These are phyloP conservation scores for Carapus acus DNA, from an alignment of 2,797 vertebrate genomes.

Conservation along the genomic window DNA sequence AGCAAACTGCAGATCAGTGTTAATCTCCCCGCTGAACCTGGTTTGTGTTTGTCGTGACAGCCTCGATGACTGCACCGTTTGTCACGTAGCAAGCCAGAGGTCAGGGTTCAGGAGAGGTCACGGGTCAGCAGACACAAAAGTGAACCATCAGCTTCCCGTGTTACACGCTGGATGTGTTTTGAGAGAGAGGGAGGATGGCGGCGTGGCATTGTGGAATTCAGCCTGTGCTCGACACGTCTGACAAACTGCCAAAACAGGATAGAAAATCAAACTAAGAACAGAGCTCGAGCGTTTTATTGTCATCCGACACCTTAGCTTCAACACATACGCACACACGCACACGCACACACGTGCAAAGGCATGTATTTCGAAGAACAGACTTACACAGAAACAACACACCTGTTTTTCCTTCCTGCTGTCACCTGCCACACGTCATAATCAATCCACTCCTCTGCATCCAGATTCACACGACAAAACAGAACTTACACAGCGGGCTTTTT, in stretches of 20 bases:
- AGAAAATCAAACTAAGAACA: conserved; percentile 21
- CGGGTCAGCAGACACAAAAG: conserved; percentile 48
- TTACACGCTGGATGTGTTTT: conserved; percentile 47
- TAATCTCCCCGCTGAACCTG: conserved; percentile 53
- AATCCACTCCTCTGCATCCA: conserved; percentile 24
- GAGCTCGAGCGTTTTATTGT: conserved; percentile 24
- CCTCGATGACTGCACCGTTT: conserved; percentile 43
- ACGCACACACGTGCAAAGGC: neutral
- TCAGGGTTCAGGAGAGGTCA: conserved; percentile 56
- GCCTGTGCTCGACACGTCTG: conserved; percentile 17
- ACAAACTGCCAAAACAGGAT: conserved; percentile 50
- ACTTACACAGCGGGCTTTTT: conserved; percentile 21
- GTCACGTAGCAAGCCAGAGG: conserved; percentile 47
- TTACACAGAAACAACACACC: conserved; percentile 5
- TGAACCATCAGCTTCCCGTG: conserved; percentile 61
- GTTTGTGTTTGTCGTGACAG: conserved; percentile 64
- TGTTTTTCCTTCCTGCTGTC: conserved; percentile 30
- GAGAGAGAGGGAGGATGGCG: conserved; percentile 34
- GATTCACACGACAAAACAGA: conserved; percentile 21
- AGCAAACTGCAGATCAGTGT: conserved; percentile 42
- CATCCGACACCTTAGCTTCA: conserved; percentile 21
- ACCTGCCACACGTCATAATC: conserved; percentile 27
- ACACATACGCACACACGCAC: conserved; percentile 2
- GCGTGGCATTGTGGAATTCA: conserved; percentile 50
- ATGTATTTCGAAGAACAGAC: conserved; percentile 20